These are phyloP conservation scores for Noctilio leporinus DNA, from an alignment of 2,113 vertebrate species.

Conservation along the genomic window DNA sequence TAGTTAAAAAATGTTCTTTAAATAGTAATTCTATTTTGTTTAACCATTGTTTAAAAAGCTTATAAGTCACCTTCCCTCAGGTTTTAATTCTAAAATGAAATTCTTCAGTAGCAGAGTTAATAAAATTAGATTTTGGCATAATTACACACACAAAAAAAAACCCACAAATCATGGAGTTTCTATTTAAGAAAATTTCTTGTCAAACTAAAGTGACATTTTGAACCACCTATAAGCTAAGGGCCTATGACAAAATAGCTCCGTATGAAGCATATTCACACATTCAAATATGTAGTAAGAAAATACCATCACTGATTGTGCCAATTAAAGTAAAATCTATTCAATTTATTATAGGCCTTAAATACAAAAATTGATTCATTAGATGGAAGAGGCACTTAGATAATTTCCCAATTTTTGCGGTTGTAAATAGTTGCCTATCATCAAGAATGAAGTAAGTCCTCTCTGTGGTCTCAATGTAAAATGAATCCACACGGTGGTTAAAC, in stretches of 20 bases:
- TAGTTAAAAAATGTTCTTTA: background rate
- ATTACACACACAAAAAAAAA: background rate
- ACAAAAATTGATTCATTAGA: background rate
- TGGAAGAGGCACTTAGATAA: background rate
- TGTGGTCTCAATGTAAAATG: background rate
- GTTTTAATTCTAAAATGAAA: constrained; percentile 50
- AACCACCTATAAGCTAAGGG: background rate
- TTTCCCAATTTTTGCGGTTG: background rate
- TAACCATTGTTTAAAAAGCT: background rate
- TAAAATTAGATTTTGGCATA: background rate
- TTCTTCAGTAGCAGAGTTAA: constrained; percentile 36
- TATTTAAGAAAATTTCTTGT: constrained; percentile 25
- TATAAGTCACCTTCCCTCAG: constrained; percentile 18
- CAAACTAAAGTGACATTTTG: background rate
- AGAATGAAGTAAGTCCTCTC: background rate
- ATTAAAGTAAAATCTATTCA: background rate
- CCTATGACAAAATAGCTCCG: background rate
- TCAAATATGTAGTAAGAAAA: background rate
- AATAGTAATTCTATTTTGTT: background rate
- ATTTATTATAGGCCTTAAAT: background rate
- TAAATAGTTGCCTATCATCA: background rate
- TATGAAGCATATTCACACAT: background rate
- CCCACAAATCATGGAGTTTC: background rate
- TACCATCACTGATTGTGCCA: background rate
- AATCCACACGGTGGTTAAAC: background rate